Evolutionary conservation across 2,888 invertebrate genomes (phyloP), one percentile per base, ranked within the genome.

Genomic region (Acanthosepion lycidas): DNA sequence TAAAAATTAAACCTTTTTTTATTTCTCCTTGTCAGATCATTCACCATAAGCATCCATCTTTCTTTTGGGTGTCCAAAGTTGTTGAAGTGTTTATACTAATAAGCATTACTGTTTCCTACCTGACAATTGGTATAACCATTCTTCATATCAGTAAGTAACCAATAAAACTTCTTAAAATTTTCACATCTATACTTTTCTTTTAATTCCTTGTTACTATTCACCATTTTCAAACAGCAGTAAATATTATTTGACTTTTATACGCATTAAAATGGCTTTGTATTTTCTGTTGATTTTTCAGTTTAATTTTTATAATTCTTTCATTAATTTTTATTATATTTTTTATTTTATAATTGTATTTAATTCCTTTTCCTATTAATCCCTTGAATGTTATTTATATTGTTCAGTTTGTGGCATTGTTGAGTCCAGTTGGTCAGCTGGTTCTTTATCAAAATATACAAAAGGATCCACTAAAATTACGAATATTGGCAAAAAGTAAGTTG

Each of bases 81-180:
- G 96, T 97, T 9, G 96, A 97, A 95, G 92, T 97, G 49, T 97
- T 97, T 95, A 97, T 97, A 48, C 96, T 97, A 94, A 96, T 97
- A 96, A 97, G 97, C 95, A 97, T 97, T 55, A 97, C 97, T 0
- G 97, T 97, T 28, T 97, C 97, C 26, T 97, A 96, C 95, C 96
- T 97, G 55, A 97, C 97, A 9, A 97, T 97, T 15, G 97, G 97
- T 33, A 96, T 97, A 12, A 97, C 97, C 12, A 95, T 97, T 94
- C 96, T 97, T 94, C 97, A 97, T 95, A 97, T 97, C 94, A 95
- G 97, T 97, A 96, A 96, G 97, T 96, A 91, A 42, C 23, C 59
- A 94, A 6, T 49, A 94, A 48, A 78, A 42, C 48, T 94, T 78
- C 28, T 42, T 92, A n/a, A 42, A 42, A 49, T 23, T 59, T 59